Percentiles rank a stretch among this genome's conserved stretches.
Evolutionary conservation across 2,113 vertebrate species (phyloP).

Genomic region (Poicephalus meyeri): DNA sequence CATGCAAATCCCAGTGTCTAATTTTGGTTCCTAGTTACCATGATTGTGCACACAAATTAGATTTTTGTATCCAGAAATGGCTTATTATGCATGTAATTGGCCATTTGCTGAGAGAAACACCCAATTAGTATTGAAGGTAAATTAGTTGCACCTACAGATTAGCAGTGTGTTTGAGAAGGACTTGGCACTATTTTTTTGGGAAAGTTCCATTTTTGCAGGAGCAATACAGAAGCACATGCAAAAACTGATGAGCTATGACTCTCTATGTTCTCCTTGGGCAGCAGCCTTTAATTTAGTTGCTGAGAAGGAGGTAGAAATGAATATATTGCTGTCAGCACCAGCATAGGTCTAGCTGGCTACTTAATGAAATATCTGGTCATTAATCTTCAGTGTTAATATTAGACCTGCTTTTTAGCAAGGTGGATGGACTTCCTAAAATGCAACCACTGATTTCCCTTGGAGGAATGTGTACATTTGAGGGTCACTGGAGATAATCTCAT

Average conservation of each 20-base stretch:
- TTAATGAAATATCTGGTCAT: constrained; percentile 7
- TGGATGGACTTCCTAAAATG: background rate
- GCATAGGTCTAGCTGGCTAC: background rate
- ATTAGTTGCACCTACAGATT: background rate
- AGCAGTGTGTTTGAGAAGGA: background rate
- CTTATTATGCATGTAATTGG: background rate
- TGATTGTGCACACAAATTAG: background rate
- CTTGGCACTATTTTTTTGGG: background rate
- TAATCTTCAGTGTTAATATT: background rate
- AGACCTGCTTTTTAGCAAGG: background rate
- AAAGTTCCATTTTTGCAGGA: background rate
- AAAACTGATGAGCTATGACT: background rate
- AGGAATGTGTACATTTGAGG: background rate
- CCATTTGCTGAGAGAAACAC: background rate
- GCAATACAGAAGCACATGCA: background rate
- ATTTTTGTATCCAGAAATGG: background rate
- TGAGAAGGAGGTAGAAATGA: background rate
- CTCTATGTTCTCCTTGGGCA: background rate
- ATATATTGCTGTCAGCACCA: background rate
- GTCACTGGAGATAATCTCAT: background rate
- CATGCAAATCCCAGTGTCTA: background rate
- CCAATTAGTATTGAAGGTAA: background rate
- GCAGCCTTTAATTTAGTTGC: background rate
- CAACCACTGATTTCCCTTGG: background rate
- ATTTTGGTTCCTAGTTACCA: background rate